phyloP scores from a whole-genome alignment of 2,888 invertebrate species.

The Empis livida region DNA sequence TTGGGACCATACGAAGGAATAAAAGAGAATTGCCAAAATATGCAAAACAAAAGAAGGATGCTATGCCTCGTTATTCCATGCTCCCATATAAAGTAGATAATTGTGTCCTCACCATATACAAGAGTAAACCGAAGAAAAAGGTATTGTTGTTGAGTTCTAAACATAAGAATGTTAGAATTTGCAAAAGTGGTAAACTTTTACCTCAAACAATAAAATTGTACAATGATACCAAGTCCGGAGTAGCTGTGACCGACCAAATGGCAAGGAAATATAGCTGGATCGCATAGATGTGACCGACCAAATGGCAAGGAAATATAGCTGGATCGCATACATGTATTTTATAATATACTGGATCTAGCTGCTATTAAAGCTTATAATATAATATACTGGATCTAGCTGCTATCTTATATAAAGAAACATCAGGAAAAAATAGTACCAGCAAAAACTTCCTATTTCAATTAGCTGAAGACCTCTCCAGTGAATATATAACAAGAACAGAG shows the following conservation, averaged over 20 bases:
- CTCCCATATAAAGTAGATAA: conserved; percentile 4
- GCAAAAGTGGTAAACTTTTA: conserved; percentile 7
- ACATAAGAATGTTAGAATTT: conserved; percentile 6
- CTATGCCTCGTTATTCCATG: conserved; percentile 7
- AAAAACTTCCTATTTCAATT: too few relatives aligned
- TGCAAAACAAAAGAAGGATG: conserved; percentile 8
- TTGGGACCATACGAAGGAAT: conserved; percentile 15
- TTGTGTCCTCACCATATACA: conserved; percentile 7
- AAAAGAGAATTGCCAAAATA: conserved; percentile 6
- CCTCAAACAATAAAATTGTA: conserved; percentile 5
- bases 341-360: too few relatives aligned
- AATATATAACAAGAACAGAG: too few relatives aligned
- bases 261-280: neutral
- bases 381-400: too few relatives aligned
- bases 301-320: too few relatives aligned
- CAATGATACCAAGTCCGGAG: neutral
- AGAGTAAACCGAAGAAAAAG: conserved; percentile 7
- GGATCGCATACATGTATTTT: neutral
- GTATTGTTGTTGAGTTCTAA: conserved; percentile 6
- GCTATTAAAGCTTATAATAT: too few relatives aligned
- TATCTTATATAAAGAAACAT: too few relatives aligned
- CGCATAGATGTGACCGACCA: too few relatives aligned
- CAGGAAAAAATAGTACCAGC: too few relatives aligned
- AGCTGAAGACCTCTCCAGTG: too few relatives aligned
- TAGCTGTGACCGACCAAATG: too few relatives aligned